Evolutionary conservation across 1,140 invertebrate genomes (phyloP).

Genomic region (Bursaphelenchus mucronatus): DNA sequence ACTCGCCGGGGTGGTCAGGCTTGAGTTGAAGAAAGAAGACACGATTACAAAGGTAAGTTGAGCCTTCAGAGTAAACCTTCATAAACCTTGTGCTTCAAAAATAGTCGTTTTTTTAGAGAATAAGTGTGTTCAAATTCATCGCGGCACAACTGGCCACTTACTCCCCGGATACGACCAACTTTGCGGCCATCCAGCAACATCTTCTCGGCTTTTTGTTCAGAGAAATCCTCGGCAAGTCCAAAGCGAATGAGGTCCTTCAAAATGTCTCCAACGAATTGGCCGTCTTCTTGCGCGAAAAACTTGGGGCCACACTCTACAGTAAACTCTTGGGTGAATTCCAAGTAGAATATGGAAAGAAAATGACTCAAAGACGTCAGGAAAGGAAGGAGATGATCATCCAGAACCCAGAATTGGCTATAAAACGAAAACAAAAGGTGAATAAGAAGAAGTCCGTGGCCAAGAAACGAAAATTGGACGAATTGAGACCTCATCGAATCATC

Average conservation of each 20-base stretch:
- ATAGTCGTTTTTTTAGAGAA: not conserved
- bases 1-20: not conserved
- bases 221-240: constrained; percentile 11
- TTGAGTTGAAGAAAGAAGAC: not conserved
- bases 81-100: not conserved
- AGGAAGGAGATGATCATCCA: constrained; percentile 18
- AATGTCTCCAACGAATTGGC: constrained; percentile 23
- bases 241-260: constrained; percentile 16
- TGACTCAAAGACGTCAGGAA: constrained; percentile 2
- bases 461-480: constrained; percentile 32
- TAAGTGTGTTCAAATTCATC: constrained; percentile 17
- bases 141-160: constrained; percentile 9
- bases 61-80: not conserved
- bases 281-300: constrained; percentile 18
- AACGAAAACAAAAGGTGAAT: constrained; percentile 28
- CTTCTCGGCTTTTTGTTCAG: constrained; percentile 3
- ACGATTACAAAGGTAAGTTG: constrained; percentile 6
- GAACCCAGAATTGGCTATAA: constrained; percentile 19
- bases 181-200: constrained; percentile 3
- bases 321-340: constrained; percentile 2
- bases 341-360: constrained; percentile 15
- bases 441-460: constrained; percentile 18
- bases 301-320: constrained; percentile 19
- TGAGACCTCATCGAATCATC: constrained; percentile 27
- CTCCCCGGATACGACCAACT: not conserved